A percentile compares a stretch with the other conserved stretches of the same genome.
phyloP scores from a whole-genome alignment of 2,888 invertebrate species.

The Ophion ventricosus region DNA sequence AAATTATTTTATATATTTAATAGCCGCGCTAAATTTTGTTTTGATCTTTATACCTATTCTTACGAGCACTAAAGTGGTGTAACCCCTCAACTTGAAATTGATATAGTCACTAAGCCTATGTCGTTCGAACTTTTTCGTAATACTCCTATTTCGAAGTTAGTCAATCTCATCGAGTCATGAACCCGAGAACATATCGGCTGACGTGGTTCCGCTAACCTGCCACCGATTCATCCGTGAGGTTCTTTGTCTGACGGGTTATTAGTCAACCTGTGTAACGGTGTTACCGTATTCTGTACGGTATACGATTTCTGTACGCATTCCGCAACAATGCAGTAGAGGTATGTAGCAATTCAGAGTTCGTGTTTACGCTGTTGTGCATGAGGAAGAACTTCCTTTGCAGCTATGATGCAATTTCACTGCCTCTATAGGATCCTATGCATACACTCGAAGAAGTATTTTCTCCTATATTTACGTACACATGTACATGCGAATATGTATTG shows the following conservation, averaged over 20 bases:
- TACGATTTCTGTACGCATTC: constrained; percentile 13
- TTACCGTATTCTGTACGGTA: neutral
- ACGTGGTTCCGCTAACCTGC: constrained; percentile 21
- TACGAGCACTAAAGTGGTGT: too few species aligned
- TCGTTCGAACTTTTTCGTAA: neutral
- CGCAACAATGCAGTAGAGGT: constrained; percentile 44
- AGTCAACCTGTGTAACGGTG: constrained; percentile 54
- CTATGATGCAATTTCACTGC: constrained; percentile 39
- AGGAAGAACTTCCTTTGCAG: constrained; percentile 34
- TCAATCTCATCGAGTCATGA: constrained; percentile 23
- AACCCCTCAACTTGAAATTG: neutral
- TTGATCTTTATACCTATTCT: too few species aligned
- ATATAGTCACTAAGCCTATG: neutral
- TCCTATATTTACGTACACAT: constrained; percentile 2
- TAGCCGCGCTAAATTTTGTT: too few species aligned
- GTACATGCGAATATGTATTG: neutral
- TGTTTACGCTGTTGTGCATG: constrained; percentile 52
- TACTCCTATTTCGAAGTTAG: constrained; percentile 2
- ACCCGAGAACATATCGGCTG: constrained; percentile 30
- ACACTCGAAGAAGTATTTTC: constrained; percentile 28
- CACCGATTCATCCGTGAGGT: constrained; percentile 29
- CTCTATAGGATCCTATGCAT: constrained; percentile 11
- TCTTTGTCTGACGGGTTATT: constrained; percentile 59
- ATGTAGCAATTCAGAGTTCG: constrained; percentile 54
- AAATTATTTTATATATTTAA: too few species aligned